Evolutionary conservation across 2,888 invertebrate species (phyloP), one percentile per base, ranked within the genome.

Genomic region (Eupeodes luniger): DNA sequence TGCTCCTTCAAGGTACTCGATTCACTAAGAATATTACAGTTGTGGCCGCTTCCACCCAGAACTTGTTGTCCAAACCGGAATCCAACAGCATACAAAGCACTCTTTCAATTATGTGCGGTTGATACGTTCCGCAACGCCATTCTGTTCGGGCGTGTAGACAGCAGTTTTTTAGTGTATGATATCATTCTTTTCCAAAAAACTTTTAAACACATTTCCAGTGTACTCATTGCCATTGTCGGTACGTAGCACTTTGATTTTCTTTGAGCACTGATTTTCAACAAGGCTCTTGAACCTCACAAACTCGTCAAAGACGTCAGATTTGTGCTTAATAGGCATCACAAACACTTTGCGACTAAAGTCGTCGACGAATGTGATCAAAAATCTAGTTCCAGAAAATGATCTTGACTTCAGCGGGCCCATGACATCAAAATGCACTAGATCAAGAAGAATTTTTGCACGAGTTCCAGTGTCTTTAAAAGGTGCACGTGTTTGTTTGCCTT

Each of bases 301-400:
- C 12, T 87, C 69, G 11, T 44, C n/a, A 16, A 89, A 89, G 6
- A 89, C 89, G 7, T 90, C 89, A 51, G 89, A 89, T 75, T 90
- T 90, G 5, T 70, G 34, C 44, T 85, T 85, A 6, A 91, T 74
- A 0, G 82, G 84, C 11, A 72, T 55, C 0, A 80, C 82, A 62
- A 89, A 85, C 14, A 78, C 72, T 70, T 79, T 82, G 16, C 81
- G 53, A 4, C 53, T 74, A 59, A 69, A 87, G 81, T 92, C 92
- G 90, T 93, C 93, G 69, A 92, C 91, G 61, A 93, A 92, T 2
- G 91, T 91, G 27, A 92, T 74, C 66, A 93, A 91, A 88, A 92
- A 93, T 77, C 86, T 91, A 3, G 90, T 89, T 14, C 92, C 91
- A 34, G 91, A 92, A 7, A 90, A 70, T 1, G 93, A 93, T 53